These are phyloP conservation scores for Heterocephalus glaber DNA, from an alignment of 2,113 vertebrate genomes.

Conservation along the genomic window DNA sequence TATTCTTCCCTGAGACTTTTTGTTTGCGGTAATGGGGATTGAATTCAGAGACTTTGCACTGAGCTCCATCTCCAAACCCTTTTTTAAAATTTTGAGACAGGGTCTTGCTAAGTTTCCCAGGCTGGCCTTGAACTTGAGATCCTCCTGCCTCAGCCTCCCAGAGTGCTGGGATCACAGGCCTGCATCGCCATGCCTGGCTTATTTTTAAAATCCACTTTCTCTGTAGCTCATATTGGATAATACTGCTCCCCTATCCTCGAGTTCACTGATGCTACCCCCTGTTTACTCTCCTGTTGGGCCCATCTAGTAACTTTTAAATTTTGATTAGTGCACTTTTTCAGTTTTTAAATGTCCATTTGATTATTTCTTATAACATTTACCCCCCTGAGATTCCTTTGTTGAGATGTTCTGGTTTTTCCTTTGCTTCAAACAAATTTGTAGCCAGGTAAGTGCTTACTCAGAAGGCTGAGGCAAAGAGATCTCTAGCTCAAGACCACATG, in stretches of 20 bases:
- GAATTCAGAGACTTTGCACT: background rate
- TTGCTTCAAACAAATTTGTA: background rate
- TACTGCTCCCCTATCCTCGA: background rate
- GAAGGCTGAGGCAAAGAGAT: background rate
- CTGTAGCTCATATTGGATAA: background rate
- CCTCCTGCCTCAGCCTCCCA: background rate
- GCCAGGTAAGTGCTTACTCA: background rate
- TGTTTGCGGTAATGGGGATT: background rate
- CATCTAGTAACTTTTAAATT: background rate
- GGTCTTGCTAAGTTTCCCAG: background rate
- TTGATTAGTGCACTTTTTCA: background rate
- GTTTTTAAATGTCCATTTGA: background rate
- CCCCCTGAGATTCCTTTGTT: background rate
- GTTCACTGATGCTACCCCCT: background rate
- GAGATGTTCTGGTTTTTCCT: background rate
- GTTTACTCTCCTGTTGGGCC: background rate
- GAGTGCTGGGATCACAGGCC: background rate
- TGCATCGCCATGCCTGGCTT: background rate
- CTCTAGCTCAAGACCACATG: background rate
- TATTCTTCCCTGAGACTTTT: background rate
- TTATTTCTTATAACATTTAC: background rate
- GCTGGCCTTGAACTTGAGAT: background rate
- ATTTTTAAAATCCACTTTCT: background rate
- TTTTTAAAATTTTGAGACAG: background rate
- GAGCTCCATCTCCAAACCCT: background rate